phyloP scores from a whole-genome alignment of 2,113 vertebrate genomes.

The Barnardius zonarius region DNA sequence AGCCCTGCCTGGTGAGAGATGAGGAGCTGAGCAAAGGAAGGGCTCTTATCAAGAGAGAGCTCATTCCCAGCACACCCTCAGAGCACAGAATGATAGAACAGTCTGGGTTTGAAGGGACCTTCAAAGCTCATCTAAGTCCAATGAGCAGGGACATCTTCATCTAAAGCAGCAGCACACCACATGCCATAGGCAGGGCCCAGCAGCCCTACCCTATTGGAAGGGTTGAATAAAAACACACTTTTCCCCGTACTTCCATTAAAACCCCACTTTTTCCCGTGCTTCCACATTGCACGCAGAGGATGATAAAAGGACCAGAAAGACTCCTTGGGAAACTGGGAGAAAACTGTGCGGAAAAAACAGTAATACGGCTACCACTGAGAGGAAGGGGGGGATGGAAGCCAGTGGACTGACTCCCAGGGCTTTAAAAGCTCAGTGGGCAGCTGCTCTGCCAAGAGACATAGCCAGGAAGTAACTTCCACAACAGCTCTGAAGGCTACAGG shows the following conservation, averaged over 20 bases:
- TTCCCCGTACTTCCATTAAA: not conserved
- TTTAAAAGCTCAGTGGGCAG: fast-evolving
- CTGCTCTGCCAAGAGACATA: not conserved
- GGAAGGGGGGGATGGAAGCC: not conserved
- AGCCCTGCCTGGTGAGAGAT: not conserved
- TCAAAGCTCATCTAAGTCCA: not conserved
- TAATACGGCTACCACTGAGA: not conserved
- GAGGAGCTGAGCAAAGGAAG: not conserved
- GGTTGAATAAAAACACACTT: not conserved
- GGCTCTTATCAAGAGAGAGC: not conserved
- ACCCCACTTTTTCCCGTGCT: not conserved
- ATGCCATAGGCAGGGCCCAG: fast-evolving
- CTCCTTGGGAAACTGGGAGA: not conserved
- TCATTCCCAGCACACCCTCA: not conserved
- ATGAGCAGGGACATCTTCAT: not conserved
- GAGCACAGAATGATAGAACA: not conserved
- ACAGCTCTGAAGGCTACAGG: not conserved
- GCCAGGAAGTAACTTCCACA: not conserved
- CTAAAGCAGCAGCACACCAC: not conserved
- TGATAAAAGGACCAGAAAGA: not conserved
- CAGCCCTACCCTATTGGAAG: not conserved
- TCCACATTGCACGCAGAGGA: not conserved
- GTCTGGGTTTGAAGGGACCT: not conserved
- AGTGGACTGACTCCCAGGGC: not conserved
- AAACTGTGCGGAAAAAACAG: not conserved